A percentile compares a stretch with the other conserved stretches of the same genome.
Evolutionary conservation across 2,888 invertebrate genomes (phyloP).

Genomic region (Leptinotarsa rubiginosa): DNA sequence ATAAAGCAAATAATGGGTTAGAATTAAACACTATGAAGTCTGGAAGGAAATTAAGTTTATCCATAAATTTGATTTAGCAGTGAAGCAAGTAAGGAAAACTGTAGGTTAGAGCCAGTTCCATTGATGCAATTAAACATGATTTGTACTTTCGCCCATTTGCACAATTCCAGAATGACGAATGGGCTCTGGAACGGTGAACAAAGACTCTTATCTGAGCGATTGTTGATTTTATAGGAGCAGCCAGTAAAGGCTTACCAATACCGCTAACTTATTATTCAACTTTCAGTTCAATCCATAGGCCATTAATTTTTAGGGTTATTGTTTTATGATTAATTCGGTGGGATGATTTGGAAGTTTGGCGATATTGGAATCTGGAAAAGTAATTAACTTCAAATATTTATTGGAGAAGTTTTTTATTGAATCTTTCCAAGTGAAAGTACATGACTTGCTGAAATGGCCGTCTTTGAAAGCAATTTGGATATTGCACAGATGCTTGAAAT

Average conservation of each 20-base stretch:
- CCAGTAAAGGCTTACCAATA: slow-evolving; percentile 42
- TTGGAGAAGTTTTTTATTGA: slow-evolving; percentile 32
- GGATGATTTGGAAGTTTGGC: slow-evolving; percentile 43
- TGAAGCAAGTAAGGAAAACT: slow-evolving; percentile 63
- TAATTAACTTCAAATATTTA: slow-evolving; percentile 43
- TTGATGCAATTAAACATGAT: slow-evolving; percentile 69
- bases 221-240: slow-evolving; percentile 56
- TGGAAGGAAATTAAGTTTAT: slow-evolving; percentile 67
- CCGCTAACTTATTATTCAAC: slow-evolving; percentile 54
- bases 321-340: slow-evolving; percentile 56
- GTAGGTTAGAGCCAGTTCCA: slow-evolving; percentile 60
- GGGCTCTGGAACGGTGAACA: slow-evolving; percentile 59
- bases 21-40: slow-evolving; percentile 65
- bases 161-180: slow-evolving; percentile 64
- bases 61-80: slow-evolving; percentile 68
- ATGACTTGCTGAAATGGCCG: neutral
- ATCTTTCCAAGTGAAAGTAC: neutral
- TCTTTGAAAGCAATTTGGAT: neutral
- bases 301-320: slow-evolving; percentile 59
- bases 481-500: neutral
- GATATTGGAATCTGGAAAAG: slow-evolving; percentile 32
- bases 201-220: slow-evolving; percentile 63
- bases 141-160: slow-evolving; percentile 64
- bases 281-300: slow-evolving; percentile 53
- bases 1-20: slow-evolving; percentile 64